Evolutionary conservation across 2,797 vertebrate species (phyloP).

Genomic region (Threskiornis aethiopicus): DNA sequence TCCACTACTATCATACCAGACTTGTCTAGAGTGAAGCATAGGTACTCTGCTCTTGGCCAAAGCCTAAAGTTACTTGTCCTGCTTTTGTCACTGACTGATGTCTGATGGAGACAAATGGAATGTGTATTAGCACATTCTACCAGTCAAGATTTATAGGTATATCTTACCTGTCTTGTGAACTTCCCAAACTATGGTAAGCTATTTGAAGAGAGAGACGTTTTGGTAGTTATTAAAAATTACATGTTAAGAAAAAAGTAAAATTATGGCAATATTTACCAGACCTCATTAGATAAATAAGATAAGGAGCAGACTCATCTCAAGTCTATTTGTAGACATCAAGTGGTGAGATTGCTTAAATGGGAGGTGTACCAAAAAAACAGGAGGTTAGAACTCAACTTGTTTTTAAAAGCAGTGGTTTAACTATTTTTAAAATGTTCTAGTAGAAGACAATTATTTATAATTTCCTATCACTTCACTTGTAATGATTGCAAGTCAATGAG

Average conservation of each 20-base stretch:
- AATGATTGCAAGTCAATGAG: no score
- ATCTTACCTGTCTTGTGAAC: background rate
- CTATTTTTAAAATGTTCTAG: background rate
- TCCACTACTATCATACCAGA: background rate
- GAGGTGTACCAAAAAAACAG: background rate
- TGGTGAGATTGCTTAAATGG: background rate
- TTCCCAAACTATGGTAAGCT: rapidly evolving
- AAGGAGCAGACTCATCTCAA: background rate
- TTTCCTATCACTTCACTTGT: background rate
- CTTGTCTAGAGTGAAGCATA: background rate
- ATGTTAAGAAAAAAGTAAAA: background rate
- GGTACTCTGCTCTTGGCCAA: background rate
- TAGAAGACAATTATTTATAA: background rate
- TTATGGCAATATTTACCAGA: background rate
- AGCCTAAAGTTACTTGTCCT: background rate
- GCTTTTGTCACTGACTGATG: background rate
- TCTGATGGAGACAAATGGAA: background rate
- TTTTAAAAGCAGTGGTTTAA: background rate
- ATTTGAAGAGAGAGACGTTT: background rate
- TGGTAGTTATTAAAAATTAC: background rate
- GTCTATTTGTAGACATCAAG: background rate
- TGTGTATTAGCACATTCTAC: background rate
- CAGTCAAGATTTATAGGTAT: background rate
- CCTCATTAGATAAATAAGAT: background rate
- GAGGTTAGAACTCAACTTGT: background rate